A percentile compares a stretch with the other conserved stretches of the same genome.
These are phyloP conservation scores for Euproctis similis DNA, from an alignment of 2,888 invertebrate species.

Conservation along the genomic window DNA sequence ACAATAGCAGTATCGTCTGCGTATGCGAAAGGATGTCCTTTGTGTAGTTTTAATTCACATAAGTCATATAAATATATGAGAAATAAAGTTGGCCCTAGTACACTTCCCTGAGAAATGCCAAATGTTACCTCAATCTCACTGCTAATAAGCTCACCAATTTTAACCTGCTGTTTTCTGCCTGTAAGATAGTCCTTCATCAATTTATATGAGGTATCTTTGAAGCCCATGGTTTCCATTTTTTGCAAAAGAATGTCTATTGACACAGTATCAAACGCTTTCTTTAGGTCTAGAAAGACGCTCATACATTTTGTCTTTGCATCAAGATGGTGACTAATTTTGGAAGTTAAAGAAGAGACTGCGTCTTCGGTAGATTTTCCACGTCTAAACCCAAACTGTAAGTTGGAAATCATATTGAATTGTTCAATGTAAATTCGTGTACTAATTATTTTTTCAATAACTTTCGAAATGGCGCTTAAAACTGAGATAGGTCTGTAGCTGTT, in stretches of 20 bases:
- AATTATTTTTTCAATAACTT: neutral
- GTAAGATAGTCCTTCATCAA: too few species aligned
- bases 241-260: too few species aligned
- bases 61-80: too few species aligned
- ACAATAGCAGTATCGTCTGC: neutral
- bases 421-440: neutral
- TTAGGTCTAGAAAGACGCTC: neutral
- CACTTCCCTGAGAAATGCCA: too few species aligned
- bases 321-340: neutral
- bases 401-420: neutral
- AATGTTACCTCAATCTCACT: too few species aligned
- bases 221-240: too few species aligned
- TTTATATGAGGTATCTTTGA: too few species aligned
- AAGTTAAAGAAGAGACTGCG: neutral
- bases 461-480: neutral
- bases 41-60: too few species aligned
- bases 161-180: too few species aligned
- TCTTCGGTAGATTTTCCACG: neutral
- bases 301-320: neutral
- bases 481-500: conserved; percentile 1
- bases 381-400: neutral
- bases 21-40: neutral
- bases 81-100: too few species aligned
- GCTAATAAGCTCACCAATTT: too few species aligned
- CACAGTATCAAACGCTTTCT: neutral